Conservation (phyloP, 2,113 vertebrate genomes). For the Pteruthius melanotis region DNA sequence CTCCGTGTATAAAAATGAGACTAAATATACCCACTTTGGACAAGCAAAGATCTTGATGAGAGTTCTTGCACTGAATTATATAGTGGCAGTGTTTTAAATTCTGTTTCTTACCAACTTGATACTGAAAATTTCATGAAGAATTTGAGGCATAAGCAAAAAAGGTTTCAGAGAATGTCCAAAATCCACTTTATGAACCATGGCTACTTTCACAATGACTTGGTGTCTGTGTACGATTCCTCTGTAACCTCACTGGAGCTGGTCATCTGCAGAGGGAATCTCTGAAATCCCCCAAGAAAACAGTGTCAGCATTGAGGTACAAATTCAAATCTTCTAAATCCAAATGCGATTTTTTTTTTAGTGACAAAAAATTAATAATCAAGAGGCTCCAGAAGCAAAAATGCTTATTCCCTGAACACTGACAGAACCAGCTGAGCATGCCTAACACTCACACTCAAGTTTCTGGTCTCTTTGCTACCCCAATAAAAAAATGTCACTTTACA, state of each 20-base stretch:
- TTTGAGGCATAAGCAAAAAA: not conserved
- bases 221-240: not conserved
- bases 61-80: not conserved
- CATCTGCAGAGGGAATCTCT: not conserved
- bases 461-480: accelerated
- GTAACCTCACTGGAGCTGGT: not conserved
- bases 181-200: not conserved
- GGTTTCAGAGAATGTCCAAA: not conserved
- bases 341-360: accelerated
- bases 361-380: not conserved
- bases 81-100: not conserved
- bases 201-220: not conserved
- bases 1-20: not conserved
- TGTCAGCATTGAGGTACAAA: not conserved
- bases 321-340: not conserved
- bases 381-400: not conserved
- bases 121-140: not conserved
- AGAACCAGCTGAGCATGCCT: not conserved
- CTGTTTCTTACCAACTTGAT: not conserved
- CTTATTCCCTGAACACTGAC: not conserved
- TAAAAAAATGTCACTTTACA: not conserved
- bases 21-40: not conserved
- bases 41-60: not conserved
- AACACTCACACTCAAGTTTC: not conserved
- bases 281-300: not conserved